A percentile compares a stretch with the other conserved stretches of the same genome.
phyloP scores from a whole-genome alignment of 2,888 invertebrate species.

The Drosophila longiperda region DNA sequence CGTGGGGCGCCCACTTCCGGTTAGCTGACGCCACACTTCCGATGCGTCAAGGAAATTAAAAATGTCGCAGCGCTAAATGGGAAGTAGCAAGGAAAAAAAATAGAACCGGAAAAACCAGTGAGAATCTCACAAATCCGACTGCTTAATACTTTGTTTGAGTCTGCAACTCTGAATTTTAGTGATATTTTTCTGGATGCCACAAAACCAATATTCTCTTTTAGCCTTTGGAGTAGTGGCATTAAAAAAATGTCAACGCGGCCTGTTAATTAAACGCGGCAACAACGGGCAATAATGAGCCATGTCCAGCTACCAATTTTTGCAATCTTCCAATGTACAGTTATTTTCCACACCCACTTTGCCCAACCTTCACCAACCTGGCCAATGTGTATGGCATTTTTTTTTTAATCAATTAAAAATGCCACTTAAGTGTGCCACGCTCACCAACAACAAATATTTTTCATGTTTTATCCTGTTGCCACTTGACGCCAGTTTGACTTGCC shows the following conservation, averaged over 20 bases:
- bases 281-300: slow-evolving; percentile 54
- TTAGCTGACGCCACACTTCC: slow-evolving; percentile 65
- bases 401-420: slow-evolving; percentile 78
- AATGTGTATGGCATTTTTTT: slow-evolving; percentile 52
- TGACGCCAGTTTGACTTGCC: slow-evolving; percentile 29
- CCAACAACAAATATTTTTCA: slow-evolving; percentile 55
- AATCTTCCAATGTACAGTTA: slow-evolving; percentile 4
- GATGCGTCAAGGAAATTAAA: slow-evolving; percentile 75
- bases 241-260: slow-evolving; percentile 27
- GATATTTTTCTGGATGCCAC: neutral
- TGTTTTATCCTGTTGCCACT: slow-evolving; percentile 49
- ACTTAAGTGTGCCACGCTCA: slow-evolving; percentile 60
- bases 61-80: slow-evolving; percentile 60
- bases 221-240: neutral
- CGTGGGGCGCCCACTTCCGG: slow-evolving; percentile 67
- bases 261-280: slow-evolving; percentile 70
- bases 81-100: neutral
- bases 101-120: neutral
- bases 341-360: neutral
- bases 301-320: slow-evolving; percentile 12
- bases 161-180: neutral
- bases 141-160: neutral
- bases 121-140: neutral
- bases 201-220: neutral
- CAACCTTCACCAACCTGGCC: slow-evolving; percentile 17